These are phyloP conservation scores for Yponomeuta cagnagella DNA, from an alignment of 2,888 invertebrate species.

Conservation along the genomic window DNA sequence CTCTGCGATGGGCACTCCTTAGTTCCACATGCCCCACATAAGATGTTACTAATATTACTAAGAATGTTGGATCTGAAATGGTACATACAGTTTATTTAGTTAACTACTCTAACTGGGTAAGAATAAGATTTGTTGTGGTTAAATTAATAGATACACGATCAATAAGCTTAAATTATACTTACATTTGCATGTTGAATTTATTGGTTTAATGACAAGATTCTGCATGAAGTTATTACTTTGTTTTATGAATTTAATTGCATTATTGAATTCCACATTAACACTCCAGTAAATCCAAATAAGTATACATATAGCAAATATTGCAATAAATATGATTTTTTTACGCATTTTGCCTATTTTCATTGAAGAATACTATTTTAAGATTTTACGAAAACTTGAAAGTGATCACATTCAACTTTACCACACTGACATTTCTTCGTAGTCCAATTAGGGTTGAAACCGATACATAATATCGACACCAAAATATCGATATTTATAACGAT, in stretches of 20 bases:
- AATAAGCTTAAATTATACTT: slow-evolving; percentile 23
- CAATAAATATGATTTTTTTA: slow-evolving; percentile 27
- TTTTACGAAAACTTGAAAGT: neutral
- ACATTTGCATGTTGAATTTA: slow-evolving; percentile 36
- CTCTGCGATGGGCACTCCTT: slow-evolving; percentile 81
- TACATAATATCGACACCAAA: too few species aligned
- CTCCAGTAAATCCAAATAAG: slow-evolving; percentile 34
- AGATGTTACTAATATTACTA: slow-evolving; percentile 81
- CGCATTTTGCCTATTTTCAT: slow-evolving; percentile 26
- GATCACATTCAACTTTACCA: too few species aligned
- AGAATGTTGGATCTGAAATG: slow-evolving; percentile 37
- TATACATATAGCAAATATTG: slow-evolving; percentile 31
- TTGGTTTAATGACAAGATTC: slow-evolving; percentile 35
- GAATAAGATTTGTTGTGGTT: neutral
- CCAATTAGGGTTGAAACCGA: too few species aligned
- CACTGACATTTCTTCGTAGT: too few species aligned
- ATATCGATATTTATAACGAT: too few species aligned
- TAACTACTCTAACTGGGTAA: neutral
- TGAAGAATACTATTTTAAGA: neutral
- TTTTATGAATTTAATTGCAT: slow-evolving; percentile 32
- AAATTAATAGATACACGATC: neutral
- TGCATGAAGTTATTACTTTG: slow-evolving; percentile 32
- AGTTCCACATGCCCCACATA: slow-evolving; percentile 83
- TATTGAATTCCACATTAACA: slow-evolving; percentile 36
- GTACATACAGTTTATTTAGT: neutral